Evolutionary conservation across 1,140 invertebrate genomes (phyloP), one percentile per base, ranked within the genome.

Genomic region (Mesaphorura yosii): DNA sequence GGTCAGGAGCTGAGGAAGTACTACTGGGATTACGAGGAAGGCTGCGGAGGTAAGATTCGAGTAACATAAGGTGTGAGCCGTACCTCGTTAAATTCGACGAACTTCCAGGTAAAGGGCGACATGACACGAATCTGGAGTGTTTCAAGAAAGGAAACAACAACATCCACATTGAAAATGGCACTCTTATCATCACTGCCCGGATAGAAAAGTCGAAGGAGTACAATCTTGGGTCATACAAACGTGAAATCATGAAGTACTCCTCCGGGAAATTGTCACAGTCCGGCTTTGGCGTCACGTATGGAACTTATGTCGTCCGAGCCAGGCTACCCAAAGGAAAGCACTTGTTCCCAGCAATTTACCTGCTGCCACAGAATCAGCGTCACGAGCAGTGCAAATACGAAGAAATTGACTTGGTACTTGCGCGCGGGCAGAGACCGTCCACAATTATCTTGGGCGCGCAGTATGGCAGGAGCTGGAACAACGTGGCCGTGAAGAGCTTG

Each of bases 61-160:
- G 17, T 40, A 34, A 28, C 46, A 37, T 26, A 55, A 41, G 17
- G 6, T 34, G 20, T 14, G 27, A 23, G 14, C 6, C 17, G 40
- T 27, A 7, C 29, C 10, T 46, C 29, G 44, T 4, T 14, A 25
- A 46, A 25, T 26, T 46, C 10, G 12, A 15, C 29, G 17, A 41
- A 26, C 4, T 10, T 34, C n/a, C 15, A 61, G 59, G 59, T 19
- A 61, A 52, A 44, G 52, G 55, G 3, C 3, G 28, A 14, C 37
- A 44, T n/a, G 52, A 55, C 40, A 51, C 12, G 14, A 61, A 57
- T 25, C n/a, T 57, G 29, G 59, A 61, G 49, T 61, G 59, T 31
- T 61, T 61, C 39, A 53, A 50, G 7, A 31, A 50, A 7, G 39
- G 42, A 3, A 44, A 38, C 10, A 49, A 48, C n/a, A 57, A 57